Evolutionary conservation across 35 echinoderm and acorn worm genomes (phyloP).

Genomic region (Strongylocentrotus purpuratus): DNA sequence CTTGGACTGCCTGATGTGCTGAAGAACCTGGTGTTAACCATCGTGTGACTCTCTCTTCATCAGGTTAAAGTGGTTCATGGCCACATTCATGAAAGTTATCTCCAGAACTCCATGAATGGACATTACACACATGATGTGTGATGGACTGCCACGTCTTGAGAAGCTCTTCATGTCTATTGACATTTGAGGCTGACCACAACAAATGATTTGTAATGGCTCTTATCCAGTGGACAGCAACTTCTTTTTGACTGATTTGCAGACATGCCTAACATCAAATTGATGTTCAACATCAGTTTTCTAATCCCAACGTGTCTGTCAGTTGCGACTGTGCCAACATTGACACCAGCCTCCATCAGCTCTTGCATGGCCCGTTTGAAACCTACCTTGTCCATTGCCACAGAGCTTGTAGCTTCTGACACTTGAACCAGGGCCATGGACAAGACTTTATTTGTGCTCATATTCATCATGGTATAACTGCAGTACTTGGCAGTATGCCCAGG

Average conservation of each 20-base stretch:
- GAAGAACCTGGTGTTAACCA: slow-evolving; percentile 35
- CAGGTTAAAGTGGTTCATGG: not conserved
- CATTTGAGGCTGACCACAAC: slow-evolving; percentile 35
- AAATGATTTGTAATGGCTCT: slow-evolving; percentile 44
- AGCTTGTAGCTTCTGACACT: slow-evolving; percentile 60
- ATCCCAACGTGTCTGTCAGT: slow-evolving; percentile 70
- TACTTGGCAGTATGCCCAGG: slow-evolving; percentile 39
- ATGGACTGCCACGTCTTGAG: slow-evolving; percentile 54
- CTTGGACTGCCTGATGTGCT: slow-evolving; percentile 14
- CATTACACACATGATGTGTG: slow-evolving; percentile 26
- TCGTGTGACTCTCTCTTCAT: not conserved
- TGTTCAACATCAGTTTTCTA: slow-evolving; percentile 49
- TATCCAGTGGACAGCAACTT: slow-evolving; percentile 29
- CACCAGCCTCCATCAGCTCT: not conserved
- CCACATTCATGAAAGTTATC: slow-evolving; percentile 6
- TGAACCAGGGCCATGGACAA: slow-evolving; percentile 54
- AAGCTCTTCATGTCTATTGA: not conserved
- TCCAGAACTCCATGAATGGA: slow-evolving; percentile 4
- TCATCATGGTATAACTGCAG: slow-evolving; percentile 68
- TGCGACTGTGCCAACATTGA: slow-evolving; percentile 31
- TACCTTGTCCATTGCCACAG: slow-evolving; percentile 62
- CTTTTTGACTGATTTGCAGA: slow-evolving; percentile 53
- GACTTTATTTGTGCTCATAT: slow-evolving; percentile 47
- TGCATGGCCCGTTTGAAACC: slow-evolving; percentile 39
- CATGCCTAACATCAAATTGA: slow-evolving; percentile 62